A percentile compares a stretch with the other conserved stretches of the same genome.
phyloP scores from a whole-genome alignment of 92 coral and sea anemone genomes.

The Zoanthus sociatus region DNA sequence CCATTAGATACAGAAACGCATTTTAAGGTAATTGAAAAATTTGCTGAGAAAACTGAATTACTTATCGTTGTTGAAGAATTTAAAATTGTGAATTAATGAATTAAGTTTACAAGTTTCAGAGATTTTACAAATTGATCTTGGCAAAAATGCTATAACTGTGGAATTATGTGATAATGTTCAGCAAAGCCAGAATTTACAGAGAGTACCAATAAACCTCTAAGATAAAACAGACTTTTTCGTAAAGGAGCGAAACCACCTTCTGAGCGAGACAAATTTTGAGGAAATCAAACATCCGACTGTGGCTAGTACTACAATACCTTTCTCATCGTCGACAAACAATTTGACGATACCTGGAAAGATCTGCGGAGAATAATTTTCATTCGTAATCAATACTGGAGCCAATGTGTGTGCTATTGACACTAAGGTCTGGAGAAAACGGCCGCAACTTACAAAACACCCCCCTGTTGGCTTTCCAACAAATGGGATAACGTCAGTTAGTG shows the following conservation, averaged over 20 bases:
- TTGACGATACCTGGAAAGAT: slow-evolving; percentile 8
- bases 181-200: slow-evolving; percentile 4
- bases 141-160: not conserved
- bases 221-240: slow-evolving; percentile 29
- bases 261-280: not conserved
- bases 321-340: not conserved
- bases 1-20: slow-evolving; percentile 5
- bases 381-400: slow-evolving; percentile 54
- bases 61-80: not conserved
- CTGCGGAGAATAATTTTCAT: not conserved
- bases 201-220: not conserved
- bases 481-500: slow-evolving; percentile 18
- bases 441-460: slow-evolving; percentile 28
- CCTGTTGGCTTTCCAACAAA: slow-evolving; percentile 3
- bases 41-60: slow-evolving; percentile 20
- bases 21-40: slow-evolving; percentile 5
- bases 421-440: slow-evolving; percentile 40
- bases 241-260: slow-evolving; percentile 6
- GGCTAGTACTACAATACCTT: slow-evolving; percentile 13
- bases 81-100: slow-evolving; percentile 7
- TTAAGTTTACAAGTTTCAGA: slow-evolving; percentile 6
- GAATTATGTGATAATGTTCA: slow-evolving; percentile 1
- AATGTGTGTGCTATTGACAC: slow-evolving; percentile 48
- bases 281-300: not conserved
- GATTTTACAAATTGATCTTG: not conserved